Percentiles rank a stretch among this genome's conserved stretches.
These are phyloP conservation scores for Protophormia terraenovae DNA, from an alignment of 2,888 invertebrate genomes.

Conservation along the genomic window DNA sequence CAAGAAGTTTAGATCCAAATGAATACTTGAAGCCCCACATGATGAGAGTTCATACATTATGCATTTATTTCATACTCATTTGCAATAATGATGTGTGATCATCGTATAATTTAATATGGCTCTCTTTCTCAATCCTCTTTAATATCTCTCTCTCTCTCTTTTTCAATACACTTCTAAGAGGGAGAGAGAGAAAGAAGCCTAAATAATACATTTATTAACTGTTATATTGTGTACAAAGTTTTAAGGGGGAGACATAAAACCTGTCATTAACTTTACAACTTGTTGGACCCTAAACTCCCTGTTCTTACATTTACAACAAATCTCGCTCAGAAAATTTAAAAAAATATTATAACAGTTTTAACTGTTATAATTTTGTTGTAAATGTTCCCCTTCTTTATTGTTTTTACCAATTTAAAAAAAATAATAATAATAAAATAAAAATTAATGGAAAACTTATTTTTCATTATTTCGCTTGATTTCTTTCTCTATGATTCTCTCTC, in stretches of 20 bases:
- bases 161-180: no score
- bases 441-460: neutral
- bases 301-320: neutral
- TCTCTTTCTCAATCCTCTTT: neutral
- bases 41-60: conserved; percentile 14
- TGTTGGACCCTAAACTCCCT: neutral
- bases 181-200: neutral
- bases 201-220: no score
- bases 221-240: conserved; percentile 14
- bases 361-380: conserved; percentile 20
- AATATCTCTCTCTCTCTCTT: neutral
- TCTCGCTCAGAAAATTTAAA: neutral
- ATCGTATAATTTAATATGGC: no score
- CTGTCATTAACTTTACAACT: neutral
- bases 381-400: conserved; percentile 17
- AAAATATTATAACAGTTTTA: neutral
- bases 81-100: conserved; percentile 19
- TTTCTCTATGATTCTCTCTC: neutral
- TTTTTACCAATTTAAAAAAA: conserved; percentile 51
- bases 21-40: conserved; percentile 37
- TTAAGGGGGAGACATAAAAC: neutral
- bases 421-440: neutral
- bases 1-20: neutral
- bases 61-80: conserved; percentile 34
- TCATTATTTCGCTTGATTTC: neutral